Base-by-base conservation (phyloP, 2,888 invertebrate species). In the Drosophila merina region DNA sequence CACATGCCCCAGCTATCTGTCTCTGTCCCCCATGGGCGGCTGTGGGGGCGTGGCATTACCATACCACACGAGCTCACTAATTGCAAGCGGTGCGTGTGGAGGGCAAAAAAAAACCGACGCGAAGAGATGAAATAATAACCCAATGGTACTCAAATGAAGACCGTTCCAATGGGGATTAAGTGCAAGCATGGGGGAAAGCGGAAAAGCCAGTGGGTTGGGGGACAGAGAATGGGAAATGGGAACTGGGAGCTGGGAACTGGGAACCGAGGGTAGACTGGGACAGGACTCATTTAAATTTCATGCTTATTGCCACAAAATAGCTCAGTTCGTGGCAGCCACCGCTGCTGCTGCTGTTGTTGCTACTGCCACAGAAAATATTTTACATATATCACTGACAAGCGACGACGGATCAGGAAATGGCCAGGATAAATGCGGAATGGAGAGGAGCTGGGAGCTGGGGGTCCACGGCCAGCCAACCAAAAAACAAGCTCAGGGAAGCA, bases 231-330 rank as follows among this genome's bases (percentile, higher is more conserved):
- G 56, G 45, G 36, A 57, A 14, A 28, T 42, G 55, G 51, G 52
- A 62, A 54, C 20, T 62, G 59, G 40, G 33, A 50, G 59, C 57
- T 44, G 70, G 55, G 30, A 20, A 45, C 42, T 4, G 52, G 54
- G 10, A 50, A 52, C 10, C 30, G 47, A 50, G 50, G 71, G 58
- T 36, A 62, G 59, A 59, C 63, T 36, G 68, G 67, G 50, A 68
- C 51, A 47, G 78, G 71, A 78, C 82, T 82, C 87, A 82, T 82
- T 82, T 82, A 82, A 82, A 82, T 86, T 82, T 82, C 87, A 84
- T 86, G 85, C 87, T 86, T 82, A 82, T 86, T 82, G 82, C 82
- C 82, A 81, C 82, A 82, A 86, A 82, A 82, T 82, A 82, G 87
- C 82, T 86, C 76, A 77, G 82, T 76, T 76, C 72, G 71, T 78